phyloP scores from a whole-genome alignment of 1,140 invertebrate genomes.

The Anthonomus grandis region DNA sequence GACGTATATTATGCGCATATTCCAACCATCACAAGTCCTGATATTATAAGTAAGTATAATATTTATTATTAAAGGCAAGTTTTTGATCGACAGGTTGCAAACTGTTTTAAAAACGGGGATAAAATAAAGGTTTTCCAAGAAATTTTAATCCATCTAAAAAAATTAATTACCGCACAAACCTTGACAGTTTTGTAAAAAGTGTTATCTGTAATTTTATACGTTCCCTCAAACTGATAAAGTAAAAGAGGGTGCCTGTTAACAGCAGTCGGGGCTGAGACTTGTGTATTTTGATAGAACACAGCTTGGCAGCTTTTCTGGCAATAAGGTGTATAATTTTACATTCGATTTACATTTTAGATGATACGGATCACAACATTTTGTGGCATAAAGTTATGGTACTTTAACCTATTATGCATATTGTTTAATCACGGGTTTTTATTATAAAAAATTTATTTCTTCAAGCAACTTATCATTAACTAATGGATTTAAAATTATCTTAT shows the following conservation, averaged over 20 bases:
- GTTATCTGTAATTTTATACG: slow-evolving; percentile 29
- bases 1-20: too few relatives aligned
- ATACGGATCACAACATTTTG: slow-evolving; percentile 46
- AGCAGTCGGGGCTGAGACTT: slow-evolving; percentile 23
- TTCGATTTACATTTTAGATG: slow-evolving; percentile 47
- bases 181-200: too few relatives aligned
- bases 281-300: slow-evolving; percentile 31
- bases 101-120: too few relatives aligned
- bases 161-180: too few relatives aligned
- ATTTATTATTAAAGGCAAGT: too few relatives aligned
- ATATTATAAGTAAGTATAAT: too few relatives aligned
- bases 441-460: too few relatives aligned
- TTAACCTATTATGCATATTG: slow-evolving; percentile 48
- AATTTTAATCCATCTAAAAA: too few relatives aligned
- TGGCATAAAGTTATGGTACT: slow-evolving; percentile 42
- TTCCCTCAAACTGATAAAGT: slow-evolving; percentile 23
- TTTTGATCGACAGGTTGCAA: too few relatives aligned
- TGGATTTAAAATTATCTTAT: slow-evolving; percentile 30
- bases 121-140: too few relatives aligned
- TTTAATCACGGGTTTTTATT: slow-evolving; percentile 36
- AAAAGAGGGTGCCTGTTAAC: slow-evolving; percentile 23
- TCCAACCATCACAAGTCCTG: too few relatives aligned
- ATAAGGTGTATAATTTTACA: slow-evolving; percentile 48
- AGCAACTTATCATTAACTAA: too few relatives aligned
- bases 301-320: slow-evolving; percentile 30